Evolutionary conservation across 2,113 vertebrate genomes (phyloP), one percentile per base, ranked within the genome.

Genomic region (Sminthopsis crassicaudata): DNA sequence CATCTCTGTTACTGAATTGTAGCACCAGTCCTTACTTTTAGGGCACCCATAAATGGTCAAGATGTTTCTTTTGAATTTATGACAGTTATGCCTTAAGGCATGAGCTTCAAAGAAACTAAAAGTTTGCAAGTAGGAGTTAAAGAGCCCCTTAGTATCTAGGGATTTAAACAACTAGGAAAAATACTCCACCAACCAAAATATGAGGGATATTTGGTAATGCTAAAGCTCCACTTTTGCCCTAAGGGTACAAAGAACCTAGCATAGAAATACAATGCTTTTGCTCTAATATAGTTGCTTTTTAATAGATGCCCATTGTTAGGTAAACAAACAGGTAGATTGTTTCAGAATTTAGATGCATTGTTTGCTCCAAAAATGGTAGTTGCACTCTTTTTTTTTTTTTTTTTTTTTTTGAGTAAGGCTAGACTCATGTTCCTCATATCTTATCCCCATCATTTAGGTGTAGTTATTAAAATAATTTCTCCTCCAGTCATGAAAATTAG

Each of bases 61-160:
- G 96, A 95, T 96, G 97, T 97, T 98, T 98, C 96, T 97, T 92
- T 97, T 96, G 93, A 97, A 97, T 97, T 97, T 93, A 96, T 92
- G 95, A 91, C 90, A 92, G 36, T 42, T 22, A 0, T 95, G 91
- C 93, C 46, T 91, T 93, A 90, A 95, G 90, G 91, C 89, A 94
- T 94, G 57, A 92, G 94, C 93, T 96, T 84, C 84, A 36, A 94
- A 60, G 54, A 27, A 93, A 67, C 53, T 84, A 94, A 96, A 42
- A 94, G n/a, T 91, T 93, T 96, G 94, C 60, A 89, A 36, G 92
- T 89, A n/a, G 16, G 48, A 60, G 9, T 60, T 95, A 92, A 91
- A 94, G 94, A 90, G 94, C 94, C 67, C 52, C 89, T 91, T 97
- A 93, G 48, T 51, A 89, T 91, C 92, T 92, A 93, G 53, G 8